Conservation (phyloP, 30 jellyfish, hydroid and myxozoan species). For the Chrysaora quinquecirrha region DNA sequence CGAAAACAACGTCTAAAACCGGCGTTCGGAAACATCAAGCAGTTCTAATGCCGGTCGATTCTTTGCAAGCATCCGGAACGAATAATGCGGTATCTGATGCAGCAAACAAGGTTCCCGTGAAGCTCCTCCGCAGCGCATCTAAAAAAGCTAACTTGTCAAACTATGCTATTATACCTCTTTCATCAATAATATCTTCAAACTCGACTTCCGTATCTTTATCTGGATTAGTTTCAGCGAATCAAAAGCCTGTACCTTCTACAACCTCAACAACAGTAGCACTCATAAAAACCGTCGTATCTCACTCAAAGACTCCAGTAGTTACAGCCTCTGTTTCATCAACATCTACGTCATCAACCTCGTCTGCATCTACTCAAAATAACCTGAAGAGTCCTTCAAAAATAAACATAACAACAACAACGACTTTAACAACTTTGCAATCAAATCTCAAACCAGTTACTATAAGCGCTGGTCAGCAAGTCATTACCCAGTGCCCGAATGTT, state of each 20-base stretch:
- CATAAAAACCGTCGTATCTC: neutral
- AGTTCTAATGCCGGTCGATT: conserved; percentile 46
- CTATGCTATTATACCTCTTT: conserved; percentile 54
- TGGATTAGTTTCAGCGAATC: neutral
- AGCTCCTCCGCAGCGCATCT: conserved; percentile 55
- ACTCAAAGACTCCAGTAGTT: neutral
- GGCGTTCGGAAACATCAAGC: conserved; percentile 66
- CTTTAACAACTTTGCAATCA: conserved; percentile 12
- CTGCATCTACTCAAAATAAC: conserved; percentile 3
- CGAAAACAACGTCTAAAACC: conserved; percentile 48
- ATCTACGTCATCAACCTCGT: neutral
- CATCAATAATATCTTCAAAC: conserved; percentile 34
- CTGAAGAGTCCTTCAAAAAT: conserved; percentile 3
- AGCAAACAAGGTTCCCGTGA: conserved; percentile 7
- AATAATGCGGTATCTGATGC: neutral
- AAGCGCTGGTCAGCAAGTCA: neutral
- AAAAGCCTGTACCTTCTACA: too few relatives aligned
- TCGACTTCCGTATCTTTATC: conserved; percentile 42
- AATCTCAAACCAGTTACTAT: conserved; percentile 13
- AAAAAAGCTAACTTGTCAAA: conserved; percentile 34
- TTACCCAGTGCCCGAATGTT: neutral
- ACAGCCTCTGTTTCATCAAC: neutral
- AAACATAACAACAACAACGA: neutral
- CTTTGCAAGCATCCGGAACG: conserved; percentile 17
- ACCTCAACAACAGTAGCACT: neutral